Evolutionary conservation across 2,797 vertebrate species (phyloP).

Genomic region (Chaetophractus vellerosus): DNA sequence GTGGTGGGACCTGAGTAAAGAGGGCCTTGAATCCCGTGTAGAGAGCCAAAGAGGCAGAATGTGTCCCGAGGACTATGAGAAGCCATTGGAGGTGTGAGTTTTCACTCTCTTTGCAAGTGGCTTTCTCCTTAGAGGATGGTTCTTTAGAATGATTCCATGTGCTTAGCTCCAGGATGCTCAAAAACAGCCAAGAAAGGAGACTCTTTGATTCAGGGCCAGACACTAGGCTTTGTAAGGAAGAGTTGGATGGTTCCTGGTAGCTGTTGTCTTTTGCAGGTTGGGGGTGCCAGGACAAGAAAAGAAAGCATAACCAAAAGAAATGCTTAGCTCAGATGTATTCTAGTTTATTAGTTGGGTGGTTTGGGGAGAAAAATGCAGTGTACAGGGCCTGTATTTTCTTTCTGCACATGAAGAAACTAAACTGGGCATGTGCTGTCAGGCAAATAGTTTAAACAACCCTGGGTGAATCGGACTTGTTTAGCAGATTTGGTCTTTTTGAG

Average conservation of each 20-base stretch:
- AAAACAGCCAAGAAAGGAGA: not conserved
- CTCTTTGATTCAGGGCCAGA: not conserved
- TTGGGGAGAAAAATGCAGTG: not conserved
- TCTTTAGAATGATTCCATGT: not conserved
- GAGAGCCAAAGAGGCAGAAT: not conserved
- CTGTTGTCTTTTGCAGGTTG: not conserved
- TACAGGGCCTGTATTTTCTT: not conserved
- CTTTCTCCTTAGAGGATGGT: not conserved
- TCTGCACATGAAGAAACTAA: not conserved
- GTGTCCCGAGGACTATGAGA: no score
- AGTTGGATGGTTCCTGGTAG: not conserved
- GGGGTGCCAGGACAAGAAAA: not conserved
- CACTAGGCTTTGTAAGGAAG: not conserved
- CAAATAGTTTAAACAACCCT: not conserved
- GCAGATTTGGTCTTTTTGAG: not conserved
- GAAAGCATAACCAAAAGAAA: not conserved
- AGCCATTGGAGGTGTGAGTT: not conserved
- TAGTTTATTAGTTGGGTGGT: not conserved
- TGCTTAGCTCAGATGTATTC: not conserved
- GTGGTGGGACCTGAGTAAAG: not conserved
- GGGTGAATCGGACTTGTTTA: not conserved
- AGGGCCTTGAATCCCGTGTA: not conserved
- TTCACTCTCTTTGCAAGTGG: not conserved
- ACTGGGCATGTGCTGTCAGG: not conserved
- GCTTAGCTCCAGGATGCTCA: not conserved